These are phyloP conservation scores for Tenthredo amoena DNA, from an alignment of 2,888 invertebrate species.

Conservation along the genomic window DNA sequence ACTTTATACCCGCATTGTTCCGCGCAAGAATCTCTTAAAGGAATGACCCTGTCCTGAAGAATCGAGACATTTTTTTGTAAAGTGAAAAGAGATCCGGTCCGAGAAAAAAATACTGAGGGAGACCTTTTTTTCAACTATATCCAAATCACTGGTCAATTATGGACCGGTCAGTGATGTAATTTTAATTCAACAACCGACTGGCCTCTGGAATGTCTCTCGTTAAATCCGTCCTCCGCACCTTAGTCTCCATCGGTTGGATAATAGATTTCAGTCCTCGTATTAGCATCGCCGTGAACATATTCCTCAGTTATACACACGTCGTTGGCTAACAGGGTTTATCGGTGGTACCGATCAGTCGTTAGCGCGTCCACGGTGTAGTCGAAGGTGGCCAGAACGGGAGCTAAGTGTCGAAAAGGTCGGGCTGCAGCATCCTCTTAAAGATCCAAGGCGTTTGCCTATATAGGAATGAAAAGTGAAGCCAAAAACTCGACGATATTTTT, in stretches of 20 bases:
- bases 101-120: not conserved
- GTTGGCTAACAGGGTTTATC: constrained; percentile 72
- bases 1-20: constrained; percentile 6
- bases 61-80: not conserved
- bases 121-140: not conserved
- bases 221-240: not conserved
- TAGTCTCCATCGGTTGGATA: not conserved
- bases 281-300: constrained; percentile 63
- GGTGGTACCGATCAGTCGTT: constrained; percentile 69
- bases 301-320: constrained; percentile 70
- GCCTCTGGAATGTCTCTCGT: constrained; percentile 13
- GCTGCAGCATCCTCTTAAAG: not conserved
- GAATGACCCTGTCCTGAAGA: not conserved
- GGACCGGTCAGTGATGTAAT: not conserved
- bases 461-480: not conserved
- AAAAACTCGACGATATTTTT: not conserved
- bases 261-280: constrained; percentile 21
- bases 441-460: not conserved
- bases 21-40: not conserved
- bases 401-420: constrained; percentile 36
- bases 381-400: constrained; percentile 55
- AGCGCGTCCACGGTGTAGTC: constrained; percentile 65
- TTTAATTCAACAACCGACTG: not conserved
- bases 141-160: constrained; percentile 17
- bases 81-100: not conserved